Evolutionary conservation across 2,113 vertebrate genomes (phyloP), one percentile per base, ranked within the genome.

Genomic region (Actinemys pallida): DNA sequence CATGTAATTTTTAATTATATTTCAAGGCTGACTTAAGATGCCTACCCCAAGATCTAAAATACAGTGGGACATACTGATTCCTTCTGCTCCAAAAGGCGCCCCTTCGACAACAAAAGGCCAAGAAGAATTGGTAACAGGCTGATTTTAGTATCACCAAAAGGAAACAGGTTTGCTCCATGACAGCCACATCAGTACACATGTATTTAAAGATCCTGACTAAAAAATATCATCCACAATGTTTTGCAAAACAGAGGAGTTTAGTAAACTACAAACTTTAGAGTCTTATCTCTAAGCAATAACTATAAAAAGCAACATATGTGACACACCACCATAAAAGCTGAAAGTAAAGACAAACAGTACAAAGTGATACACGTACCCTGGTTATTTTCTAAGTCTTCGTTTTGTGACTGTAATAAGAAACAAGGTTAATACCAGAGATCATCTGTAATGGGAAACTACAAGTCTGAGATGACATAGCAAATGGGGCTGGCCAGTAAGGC

Each of bases 271-370:
- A 97, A 79, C 82, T 88, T 94, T 91, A 89, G 80, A 97, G 90
- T 96, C 95, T 95, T 96, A 93, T 87, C 35, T 93, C 95, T 94
- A 97, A 98, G 97, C 91, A 98, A 97, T 90, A 96, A 95, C 96
- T 92, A 97, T 17, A 83, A 92, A 90, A 94, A 88, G 72, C 89
- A 96, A 91, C 95, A 92, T 96, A 98, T 93, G 96, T 97, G 90
- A 81, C 92, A 97, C 86, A 90, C 6, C 81, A 94, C 56, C 22
- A 24, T 11, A 94, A 87, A 92, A 92, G 91, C 88, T 93, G 96
- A 95, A 78, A 93, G 92, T 91, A 75, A 96, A 96, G 96, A 96
- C 78, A 92, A 82, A 89, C 59, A 96, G 80, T 83, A 95, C 91
- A 96, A 93, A 96, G 49, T 39, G 39, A 10, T 92, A 87, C 62